These are phyloP conservation scores for Euleptes europaea DNA, from an alignment of 2,113 vertebrate genomes.

Conservation along the genomic window DNA sequence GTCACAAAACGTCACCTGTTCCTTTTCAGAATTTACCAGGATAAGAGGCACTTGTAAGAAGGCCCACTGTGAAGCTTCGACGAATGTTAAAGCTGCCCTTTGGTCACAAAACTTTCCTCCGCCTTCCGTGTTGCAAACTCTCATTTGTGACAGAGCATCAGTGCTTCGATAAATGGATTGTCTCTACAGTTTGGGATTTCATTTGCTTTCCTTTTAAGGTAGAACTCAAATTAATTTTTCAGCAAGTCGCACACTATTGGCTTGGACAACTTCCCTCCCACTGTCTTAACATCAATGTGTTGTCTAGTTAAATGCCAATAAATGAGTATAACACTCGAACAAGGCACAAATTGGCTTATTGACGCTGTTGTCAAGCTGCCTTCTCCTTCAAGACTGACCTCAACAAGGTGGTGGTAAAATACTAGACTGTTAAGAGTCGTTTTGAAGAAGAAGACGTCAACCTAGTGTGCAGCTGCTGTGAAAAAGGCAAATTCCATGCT, in stretches of 20 bases:
- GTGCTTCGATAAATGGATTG: neutral
- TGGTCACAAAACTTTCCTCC: neutral
- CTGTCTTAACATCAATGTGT: neutral
- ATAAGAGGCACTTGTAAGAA: neutral
- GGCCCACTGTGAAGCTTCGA: neutral
- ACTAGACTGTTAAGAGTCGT: neutral
- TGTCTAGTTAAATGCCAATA: neutral
- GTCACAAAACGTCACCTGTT: constrained; percentile 5
- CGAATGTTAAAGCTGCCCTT: neutral
- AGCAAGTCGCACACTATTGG: neutral
- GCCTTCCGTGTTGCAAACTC: neutral
- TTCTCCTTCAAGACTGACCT: neutral
- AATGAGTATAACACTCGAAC: neutral
- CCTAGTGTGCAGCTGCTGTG: too few relatives aligned
- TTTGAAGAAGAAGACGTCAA: neutral
- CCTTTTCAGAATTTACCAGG: neutral
- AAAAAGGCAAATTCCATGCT: too few relatives aligned
- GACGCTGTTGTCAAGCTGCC: neutral
- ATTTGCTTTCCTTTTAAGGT: neutral
- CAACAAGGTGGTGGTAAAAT: neutral
- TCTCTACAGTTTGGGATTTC: neutral
- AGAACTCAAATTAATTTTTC: constrained; percentile 7
- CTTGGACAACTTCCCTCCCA: neutral
- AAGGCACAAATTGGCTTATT: neutral
- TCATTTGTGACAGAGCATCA: neutral